A percentile compares a stretch with the other conserved stretches of the same genome.
These are phyloP conservation scores for Sialis lutaria DNA, from an alignment of 2,888 invertebrate genomes.

Conservation along the genomic window DNA sequence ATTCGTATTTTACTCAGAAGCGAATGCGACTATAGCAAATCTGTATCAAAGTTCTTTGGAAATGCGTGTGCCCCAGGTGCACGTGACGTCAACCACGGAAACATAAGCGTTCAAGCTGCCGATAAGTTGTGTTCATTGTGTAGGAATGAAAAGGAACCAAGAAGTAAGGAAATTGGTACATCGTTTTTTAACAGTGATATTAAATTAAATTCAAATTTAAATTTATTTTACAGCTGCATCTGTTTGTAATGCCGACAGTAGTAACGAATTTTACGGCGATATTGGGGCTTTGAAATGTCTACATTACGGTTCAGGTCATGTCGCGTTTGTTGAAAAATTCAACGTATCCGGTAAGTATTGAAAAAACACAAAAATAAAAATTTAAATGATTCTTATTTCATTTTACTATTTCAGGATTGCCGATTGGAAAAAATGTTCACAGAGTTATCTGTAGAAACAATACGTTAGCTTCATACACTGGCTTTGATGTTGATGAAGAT, in stretches of 20 bases:
- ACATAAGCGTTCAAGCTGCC: slow-evolving; percentile 15
- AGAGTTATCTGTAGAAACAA: slow-evolving; percentile 43
- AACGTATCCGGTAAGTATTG: slow-evolving; percentile 25
- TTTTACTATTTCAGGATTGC: slow-evolving; percentile 14
- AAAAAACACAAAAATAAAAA: neutral
- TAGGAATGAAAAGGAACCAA: slow-evolving; percentile 1
- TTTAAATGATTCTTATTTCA: neutral
- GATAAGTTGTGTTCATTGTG: slow-evolving; percentile 18
- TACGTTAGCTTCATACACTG: slow-evolving; percentile 28
- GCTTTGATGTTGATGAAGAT: slow-evolving; percentile 31
- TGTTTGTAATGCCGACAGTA: slow-evolving; percentile 17
- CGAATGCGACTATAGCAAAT: slow-evolving; percentile 37
- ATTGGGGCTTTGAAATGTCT: slow-evolving; percentile 41
- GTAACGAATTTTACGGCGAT: slow-evolving; percentile 38
- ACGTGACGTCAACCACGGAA: slow-evolving; percentile 25
- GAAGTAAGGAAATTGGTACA: slow-evolving; percentile 3
- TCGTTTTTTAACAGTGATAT: too few species aligned
- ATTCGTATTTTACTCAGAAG: slow-evolving; percentile 25
- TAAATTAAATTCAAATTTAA: too few species aligned
- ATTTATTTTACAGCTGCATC: slow-evolving; percentile 3
- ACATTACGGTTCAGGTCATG: slow-evolving; percentile 29
- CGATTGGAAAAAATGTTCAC: slow-evolving; percentile 23
- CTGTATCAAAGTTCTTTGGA: slow-evolving; percentile 35
- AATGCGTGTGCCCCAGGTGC: slow-evolving; percentile 46
- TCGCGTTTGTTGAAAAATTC: slow-evolving; percentile 39